Percentiles rank a stretch among this genome's conserved stretches.
Conservation (phyloP, 2,888 invertebrate species). For the Chloroclystis v-ata region DNA sequence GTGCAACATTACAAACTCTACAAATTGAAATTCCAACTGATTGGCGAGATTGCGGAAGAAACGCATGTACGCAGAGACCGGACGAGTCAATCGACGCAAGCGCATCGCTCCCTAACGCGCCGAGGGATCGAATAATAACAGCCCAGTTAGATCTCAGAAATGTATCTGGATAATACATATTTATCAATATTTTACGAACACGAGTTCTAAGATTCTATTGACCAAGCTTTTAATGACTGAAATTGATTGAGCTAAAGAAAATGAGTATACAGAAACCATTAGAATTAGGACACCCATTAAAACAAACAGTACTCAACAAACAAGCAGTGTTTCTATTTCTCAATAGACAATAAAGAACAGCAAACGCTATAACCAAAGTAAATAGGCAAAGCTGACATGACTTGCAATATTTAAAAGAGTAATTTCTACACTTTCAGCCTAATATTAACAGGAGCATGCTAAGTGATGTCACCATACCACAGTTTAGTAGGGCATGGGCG, state of each 20-base stretch:
- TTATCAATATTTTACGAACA: too few species aligned
- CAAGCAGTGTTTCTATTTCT: background rate
- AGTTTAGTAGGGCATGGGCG: constrained; percentile 26
- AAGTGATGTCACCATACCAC: constrained; percentile 45
- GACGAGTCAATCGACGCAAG: constrained; percentile 68
- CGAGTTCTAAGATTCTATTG: too few species aligned
- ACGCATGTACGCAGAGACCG: constrained; percentile 57
- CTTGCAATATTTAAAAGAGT: constrained; percentile 36
- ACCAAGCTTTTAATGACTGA: too few species aligned
- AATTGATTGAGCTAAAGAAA: too few species aligned
- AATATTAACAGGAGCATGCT: constrained; percentile 46
- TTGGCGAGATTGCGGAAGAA: constrained; percentile 60
- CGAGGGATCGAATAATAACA: constrained; percentile 32
- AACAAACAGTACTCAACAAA: background rate
- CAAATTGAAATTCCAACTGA: constrained; percentile 22
- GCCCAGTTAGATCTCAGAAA: constrained; percentile 25
- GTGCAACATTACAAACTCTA: constrained; percentile 5
- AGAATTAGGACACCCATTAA: too few species aligned
- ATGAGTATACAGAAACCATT: too few species aligned
- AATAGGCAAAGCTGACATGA: constrained; percentile 29
- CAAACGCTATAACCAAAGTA: constrained; percentile 7
- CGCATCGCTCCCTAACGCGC: constrained; percentile 54
- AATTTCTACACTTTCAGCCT: constrained; percentile 28
- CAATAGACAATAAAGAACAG: constrained; percentile 4
- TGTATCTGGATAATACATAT: constrained; percentile 5